Base-by-base conservation (phyloP, 1,140 invertebrate species). In the Drosophila equinoxialis region DNA sequence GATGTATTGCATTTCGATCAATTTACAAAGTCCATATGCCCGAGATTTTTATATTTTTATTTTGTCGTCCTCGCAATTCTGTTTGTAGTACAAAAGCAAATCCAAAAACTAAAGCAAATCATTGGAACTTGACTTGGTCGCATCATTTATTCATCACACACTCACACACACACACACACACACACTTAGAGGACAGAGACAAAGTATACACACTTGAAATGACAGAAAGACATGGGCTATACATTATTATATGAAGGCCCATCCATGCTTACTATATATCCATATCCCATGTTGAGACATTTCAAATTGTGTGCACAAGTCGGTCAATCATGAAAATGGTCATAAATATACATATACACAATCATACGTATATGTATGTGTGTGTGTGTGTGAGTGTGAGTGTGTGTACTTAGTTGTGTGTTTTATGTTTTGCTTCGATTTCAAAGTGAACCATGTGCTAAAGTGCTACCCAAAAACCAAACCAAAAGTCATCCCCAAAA, bases 61-160 rank as follows among this genome's bases (percentile, higher is more conserved):
- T 14, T 14, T 23, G 14, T 2, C 8, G 13, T 10, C 10, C 3
- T 10, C 45, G 45, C 26, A 30, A 33, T 57, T 37, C 23, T 4
- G 41, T 42, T 61, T 13, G 11, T 45, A 30, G 17, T 42, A 61
- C 39, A 64, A 54, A 33, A 30, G 60, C 11, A 65, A 51, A 65
- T 35, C 61, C 37, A 63, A 35, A 76, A 86, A 79, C 79, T 82
- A 79, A 82, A 79, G 79, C 78, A 86, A 82, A 82, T 77, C 79
- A 87, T 86, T 86, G 83, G 66, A 87, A 86, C 71, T 87, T 77
- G 74, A 26, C 63, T 71, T 71, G 67, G 70, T 72, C 83, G 77
- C 83, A 86, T 86, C 83, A 86, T 86, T 86, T 86, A 86, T 86
- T 86, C 83, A 86, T 86, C 83, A 87, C 83, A 77, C 83, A 82